These are phyloP conservation scores for Chrysopa pallens DNA, from an alignment of 1,140 invertebrate species.

Conservation along the genomic window DNA sequence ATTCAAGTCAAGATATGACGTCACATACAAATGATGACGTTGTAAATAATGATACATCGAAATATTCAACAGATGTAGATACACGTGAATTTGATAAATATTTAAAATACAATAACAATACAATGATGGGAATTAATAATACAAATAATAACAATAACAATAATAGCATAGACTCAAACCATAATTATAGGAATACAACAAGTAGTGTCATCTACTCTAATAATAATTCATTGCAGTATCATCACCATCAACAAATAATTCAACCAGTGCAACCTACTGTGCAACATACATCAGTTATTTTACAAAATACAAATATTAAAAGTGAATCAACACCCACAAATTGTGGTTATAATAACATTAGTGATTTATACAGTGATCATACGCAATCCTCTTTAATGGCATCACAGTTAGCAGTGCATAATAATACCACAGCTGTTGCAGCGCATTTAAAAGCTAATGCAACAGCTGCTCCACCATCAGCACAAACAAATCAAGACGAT, in stretches of 20 bases:
- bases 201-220: slow-evolving; percentile 9
- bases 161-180: slow-evolving; percentile 31
- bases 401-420: slow-evolving; percentile 12
- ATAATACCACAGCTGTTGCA: slow-evolving; percentile 11
- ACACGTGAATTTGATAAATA: slow-evolving; percentile 45
- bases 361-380: slow-evolving; percentile 3
- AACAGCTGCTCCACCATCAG: slow-evolving; percentile 12
- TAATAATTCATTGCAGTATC: slow-evolving; percentile 12
- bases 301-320: slow-evolving; percentile 22
- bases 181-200: slow-evolving; percentile 27
- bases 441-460: slow-evolving; percentile 8
- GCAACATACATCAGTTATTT: slow-evolving; percentile 22
- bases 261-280: neutral
- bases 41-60: neutral
- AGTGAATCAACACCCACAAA: slow-evolving; percentile 11
- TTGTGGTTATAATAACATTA: neutral
- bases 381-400: slow-evolving; percentile 5
- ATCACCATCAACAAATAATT: too few relatives aligned
- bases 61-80: slow-evolving; percentile 27
- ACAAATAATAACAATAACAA: slow-evolving; percentile 14
- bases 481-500: slow-evolving; percentile 53
- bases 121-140: neutral
- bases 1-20: too few relatives aligned
- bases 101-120: slow-evolving; percentile 33
- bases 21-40: slow-evolving; percentile 1